These are phyloP conservation scores for Montipora capitata DNA, from an alignment of 92 coral and sea anemone species.

Conservation along the genomic window DNA sequence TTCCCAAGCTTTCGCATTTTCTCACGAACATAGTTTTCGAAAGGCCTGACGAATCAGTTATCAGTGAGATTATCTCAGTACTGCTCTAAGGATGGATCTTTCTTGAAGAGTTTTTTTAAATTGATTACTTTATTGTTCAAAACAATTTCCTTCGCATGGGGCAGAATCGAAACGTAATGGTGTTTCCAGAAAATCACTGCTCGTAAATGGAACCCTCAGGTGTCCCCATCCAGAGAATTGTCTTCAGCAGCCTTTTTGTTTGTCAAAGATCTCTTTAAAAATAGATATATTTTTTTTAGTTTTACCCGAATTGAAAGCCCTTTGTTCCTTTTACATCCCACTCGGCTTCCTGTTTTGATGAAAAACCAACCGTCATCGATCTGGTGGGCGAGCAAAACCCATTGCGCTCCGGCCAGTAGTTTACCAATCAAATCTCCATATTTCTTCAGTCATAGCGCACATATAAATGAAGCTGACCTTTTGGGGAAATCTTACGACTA, in stretches of 20 bases:
- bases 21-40: neutral
- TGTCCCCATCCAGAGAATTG: too few species aligned
- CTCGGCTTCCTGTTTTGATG: slow-evolving; percentile 44
- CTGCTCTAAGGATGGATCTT: neutral
- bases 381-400: slow-evolving; percentile 21
- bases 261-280: too few species aligned
- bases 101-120: too few species aligned
- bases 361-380: too few species aligned
- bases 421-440: neutral
- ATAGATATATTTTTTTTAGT: neutral
- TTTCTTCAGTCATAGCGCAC: neutral
- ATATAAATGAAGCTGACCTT: slow-evolving; percentile 18
- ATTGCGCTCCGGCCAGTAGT: neutral
- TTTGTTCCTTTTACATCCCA: neutral
- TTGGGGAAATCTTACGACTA: neutral
- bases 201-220: too few species aligned
- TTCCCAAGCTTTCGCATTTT: neutral
- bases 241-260: neutral
- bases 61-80: neutral
- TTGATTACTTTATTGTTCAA: too few species aligned
- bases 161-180: neutral
- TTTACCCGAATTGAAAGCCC: neutral
- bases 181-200: neutral
- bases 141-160: too few species aligned
- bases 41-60: too few species aligned